phyloP scores from a whole-genome alignment of 2,113 vertebrate genomes.

The Charina bottae region DNA sequence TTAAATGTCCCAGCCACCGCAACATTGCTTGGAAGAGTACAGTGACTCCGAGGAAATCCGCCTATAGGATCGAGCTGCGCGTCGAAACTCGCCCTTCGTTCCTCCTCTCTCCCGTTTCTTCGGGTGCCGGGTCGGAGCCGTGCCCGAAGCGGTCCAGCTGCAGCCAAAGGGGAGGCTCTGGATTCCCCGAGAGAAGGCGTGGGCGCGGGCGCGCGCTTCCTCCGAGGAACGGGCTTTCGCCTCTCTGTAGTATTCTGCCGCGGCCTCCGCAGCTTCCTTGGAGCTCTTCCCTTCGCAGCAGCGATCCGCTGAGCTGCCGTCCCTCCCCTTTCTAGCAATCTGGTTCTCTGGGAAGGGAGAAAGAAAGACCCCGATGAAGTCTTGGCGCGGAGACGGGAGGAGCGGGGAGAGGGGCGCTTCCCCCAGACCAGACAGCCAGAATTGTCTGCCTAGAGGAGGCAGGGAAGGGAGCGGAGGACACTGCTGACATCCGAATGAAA shows the following conservation, averaged over 20 bases:
- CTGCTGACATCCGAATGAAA: slow-evolving; percentile 58
- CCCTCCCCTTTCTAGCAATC: slow-evolving; percentile 65
- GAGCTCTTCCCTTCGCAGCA: slow-evolving; percentile 62
- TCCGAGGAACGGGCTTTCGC: not conserved
- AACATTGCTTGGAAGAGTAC: not conserved
- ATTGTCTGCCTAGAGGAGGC: slow-evolving; percentile 35
- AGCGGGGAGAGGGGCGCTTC: not conserved
- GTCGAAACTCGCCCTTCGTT: not conserved
- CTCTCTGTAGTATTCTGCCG: not conserved
- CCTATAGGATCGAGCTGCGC: not conserved
- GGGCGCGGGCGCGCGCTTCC: not conserved
- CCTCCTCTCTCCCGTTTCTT: not conserved
- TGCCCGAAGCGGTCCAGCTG: not conserved
- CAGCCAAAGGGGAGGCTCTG: not conserved
- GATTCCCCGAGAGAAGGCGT: not conserved
- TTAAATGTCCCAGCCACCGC: not conserved
- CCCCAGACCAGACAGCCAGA: not conserved
- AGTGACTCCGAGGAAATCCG: not conserved
- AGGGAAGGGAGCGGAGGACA: not conserved
- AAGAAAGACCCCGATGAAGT: not conserved
- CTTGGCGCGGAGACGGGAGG: not conserved
- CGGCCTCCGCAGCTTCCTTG: not conserved
- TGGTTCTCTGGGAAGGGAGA: slow-evolving; percentile 71
- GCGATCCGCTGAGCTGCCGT: slow-evolving; percentile 74
- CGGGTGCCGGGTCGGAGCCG: not conserved